Percentiles rank a stretch among this genome's conserved stretches.
phyloP scores from a whole-genome alignment of 2,888 invertebrate species.

The Morpho achilles region DNA sequence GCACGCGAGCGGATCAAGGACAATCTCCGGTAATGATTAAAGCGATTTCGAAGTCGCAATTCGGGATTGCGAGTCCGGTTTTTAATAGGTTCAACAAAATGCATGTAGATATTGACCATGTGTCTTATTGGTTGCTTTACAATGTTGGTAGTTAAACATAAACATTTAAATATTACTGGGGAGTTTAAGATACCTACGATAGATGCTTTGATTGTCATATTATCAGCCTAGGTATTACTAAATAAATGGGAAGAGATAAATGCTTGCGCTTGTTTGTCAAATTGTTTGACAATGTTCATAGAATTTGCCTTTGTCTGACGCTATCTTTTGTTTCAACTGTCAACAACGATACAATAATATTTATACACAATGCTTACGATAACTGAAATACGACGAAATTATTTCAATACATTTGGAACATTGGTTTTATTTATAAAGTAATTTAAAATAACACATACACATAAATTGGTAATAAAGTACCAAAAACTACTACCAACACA shows the following conservation, averaged over 20 bases:
- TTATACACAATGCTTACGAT: constrained; percentile 8
- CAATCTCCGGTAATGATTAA: no score
- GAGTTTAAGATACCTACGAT: no score
- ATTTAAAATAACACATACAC: neutral
- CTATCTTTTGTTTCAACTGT: constrained; percentile 22
- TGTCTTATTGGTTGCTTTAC: no score
- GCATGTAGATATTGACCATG: no score
- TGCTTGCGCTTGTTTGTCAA: neutral
- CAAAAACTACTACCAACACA: no score
- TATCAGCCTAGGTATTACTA: constrained; percentile 2
- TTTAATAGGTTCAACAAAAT: no score
- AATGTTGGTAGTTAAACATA: no score
- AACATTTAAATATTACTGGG: no score
- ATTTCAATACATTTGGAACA: neutral
- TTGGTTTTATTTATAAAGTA: no score
- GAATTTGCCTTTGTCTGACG: constrained; percentile 13
- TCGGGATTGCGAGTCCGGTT: no score
- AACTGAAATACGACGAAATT: constrained; percentile 4
- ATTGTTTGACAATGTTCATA: constrained; percentile 7
- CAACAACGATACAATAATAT: constrained; percentile 21
- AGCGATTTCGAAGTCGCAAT: no score
- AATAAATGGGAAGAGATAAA: constrained; percentile 6
- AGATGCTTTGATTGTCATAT: neutral
- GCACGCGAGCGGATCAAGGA: no score
- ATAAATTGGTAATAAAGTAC: neutral